phyloP scores from a whole-genome alignment of 2,113 vertebrate species.

The Cinclus mexicanus region DNA sequence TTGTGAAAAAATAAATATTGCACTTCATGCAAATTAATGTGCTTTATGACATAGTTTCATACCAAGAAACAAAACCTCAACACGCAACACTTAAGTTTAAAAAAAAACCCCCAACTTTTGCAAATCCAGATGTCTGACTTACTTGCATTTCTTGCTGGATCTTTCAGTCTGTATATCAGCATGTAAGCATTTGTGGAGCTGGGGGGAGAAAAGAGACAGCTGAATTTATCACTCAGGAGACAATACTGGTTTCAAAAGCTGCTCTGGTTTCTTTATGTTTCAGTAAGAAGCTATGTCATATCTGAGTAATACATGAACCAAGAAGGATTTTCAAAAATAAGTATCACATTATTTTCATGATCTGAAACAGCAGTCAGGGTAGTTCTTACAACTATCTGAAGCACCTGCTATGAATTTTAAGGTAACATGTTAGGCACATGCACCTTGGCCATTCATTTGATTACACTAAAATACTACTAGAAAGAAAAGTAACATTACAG shows the following conservation, averaged over 20 bases:
- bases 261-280: neutral
- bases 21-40: neutral
- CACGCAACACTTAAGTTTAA: neutral
- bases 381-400: neutral
- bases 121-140: conserved; percentile 60
- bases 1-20: neutral
- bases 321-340: neutral
- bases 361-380: neutral
- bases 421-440: neutral
- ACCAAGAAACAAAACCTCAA: neutral
- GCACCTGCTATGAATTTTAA: neutral
- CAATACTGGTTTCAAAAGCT: neutral
- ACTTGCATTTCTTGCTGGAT: conserved; percentile 94
- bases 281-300: neutral
- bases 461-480: neutral
- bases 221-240: neutral
- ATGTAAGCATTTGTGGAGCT: conserved; percentile 99
- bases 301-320: neutral
- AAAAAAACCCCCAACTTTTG: neutral
- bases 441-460: neutral
- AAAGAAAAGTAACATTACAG: neutral
- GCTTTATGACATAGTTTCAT: neutral
- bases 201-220: neutral
- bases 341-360: neutral
- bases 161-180: conserved; percentile 98